Evolutionary conservation across 1,140 invertebrate genomes (phyloP), one percentile per base, ranked within the genome.

Genomic region (Dendroctonus valens): DNA sequence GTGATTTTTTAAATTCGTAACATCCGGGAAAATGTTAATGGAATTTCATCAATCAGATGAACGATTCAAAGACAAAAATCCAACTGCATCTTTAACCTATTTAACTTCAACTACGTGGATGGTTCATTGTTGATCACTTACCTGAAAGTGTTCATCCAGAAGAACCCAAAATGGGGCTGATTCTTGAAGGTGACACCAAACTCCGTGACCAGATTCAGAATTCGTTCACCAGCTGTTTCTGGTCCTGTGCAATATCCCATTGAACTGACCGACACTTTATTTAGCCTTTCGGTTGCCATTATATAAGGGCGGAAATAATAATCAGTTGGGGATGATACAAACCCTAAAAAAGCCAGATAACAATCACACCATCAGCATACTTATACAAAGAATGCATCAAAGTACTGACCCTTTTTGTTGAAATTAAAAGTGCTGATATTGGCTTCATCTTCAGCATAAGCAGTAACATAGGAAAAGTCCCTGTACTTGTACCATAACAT

Each of bases 221-320:
- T 78, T 7, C 83, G 79, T 72, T 87, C 83, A 40, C 83, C 83
- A 3, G 79, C 73, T 67, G 82, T 64, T 71, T 81, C 76, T 64
- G 81, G 83, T 59, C 86, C 82, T 49, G 84, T 79, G 74, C 83
- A 84, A 70, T 87, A 81, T 65, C 78, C 74, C 58, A 74, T 66
- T 42, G 73, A 70, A 40, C 81, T 61, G 6, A 69, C 49, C 78
- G 39, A 46, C 5, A 50, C 49, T 49, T 61, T 66, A 8, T 12
- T 80, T 0, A 87, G 76, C n/a, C 81, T 81, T 74, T 86, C 85
- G 3, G 82, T 81, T 7, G 83, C 84, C 14, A 85, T 65, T 70
- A 88, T 85, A 70, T 89, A 87, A 0, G 89, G 85, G 26, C 87
- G 74, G 11, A 88, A 77, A 67, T 93, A 93, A 73, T 90, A 92